phyloP scores from a whole-genome alignment of 2,113 vertebrate genomes.

The Siniperca chuatsi region DNA sequence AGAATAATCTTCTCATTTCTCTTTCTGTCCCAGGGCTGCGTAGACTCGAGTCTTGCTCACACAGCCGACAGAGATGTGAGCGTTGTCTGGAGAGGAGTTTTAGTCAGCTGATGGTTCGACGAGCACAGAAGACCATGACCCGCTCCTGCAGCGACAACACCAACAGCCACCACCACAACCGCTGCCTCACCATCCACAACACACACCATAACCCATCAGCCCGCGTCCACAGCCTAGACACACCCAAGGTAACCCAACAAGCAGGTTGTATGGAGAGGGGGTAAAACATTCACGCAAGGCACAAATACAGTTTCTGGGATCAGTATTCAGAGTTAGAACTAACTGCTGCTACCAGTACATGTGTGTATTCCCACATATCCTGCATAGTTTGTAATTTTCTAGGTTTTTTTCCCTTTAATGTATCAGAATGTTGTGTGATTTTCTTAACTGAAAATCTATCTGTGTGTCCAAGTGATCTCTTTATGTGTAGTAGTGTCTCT shows the following conservation, averaged over 20 bases:
- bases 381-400: neutral
- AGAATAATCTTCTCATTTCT: neutral
- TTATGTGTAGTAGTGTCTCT: neutral
- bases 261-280: neutral
- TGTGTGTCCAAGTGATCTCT: neutral
- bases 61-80: slow-evolving; percentile 85
- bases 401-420: neutral
- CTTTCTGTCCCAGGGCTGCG: slow-evolving; percentile 79
- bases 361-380: neutral
- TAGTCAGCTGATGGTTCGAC: slow-evolving; percentile 67
- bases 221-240: slow-evolving; percentile 82
- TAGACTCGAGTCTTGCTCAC: slow-evolving; percentile 83
- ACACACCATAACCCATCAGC: slow-evolving; percentile 60
- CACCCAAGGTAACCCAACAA: slow-evolving; percentile 61
- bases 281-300: neutral
- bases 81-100: slow-evolving; percentile 80
- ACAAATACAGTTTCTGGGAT: neutral
- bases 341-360: neutral
- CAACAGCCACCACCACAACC: slow-evolving; percentile 72
- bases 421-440: neutral
- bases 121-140: slow-evolving; percentile 88
- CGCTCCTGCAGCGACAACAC: slow-evolving; percentile 93
- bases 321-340: neutral
- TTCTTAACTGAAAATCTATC: neutral
- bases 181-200: slow-evolving; percentile 42